Base-by-base conservation (phyloP, 2,797 vertebrate genomes). In the Amazonetta brasiliensis region DNA sequence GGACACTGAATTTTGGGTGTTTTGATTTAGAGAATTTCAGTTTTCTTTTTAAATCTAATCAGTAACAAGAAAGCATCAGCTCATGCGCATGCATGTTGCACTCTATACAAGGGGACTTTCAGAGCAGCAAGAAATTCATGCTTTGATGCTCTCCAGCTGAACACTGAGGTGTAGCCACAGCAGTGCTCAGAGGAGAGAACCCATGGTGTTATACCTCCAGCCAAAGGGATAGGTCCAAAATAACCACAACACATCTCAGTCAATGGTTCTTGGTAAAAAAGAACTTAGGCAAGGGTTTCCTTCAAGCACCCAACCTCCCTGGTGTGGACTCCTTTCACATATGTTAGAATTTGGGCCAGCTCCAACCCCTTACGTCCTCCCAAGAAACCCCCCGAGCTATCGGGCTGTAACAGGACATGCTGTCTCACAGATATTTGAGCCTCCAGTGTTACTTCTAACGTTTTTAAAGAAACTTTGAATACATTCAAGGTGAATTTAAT, bases 401-500 rank as follows among this genome's bases (percentile, higher is more conserved):
- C 0, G 21, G 73, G 84, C 82, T 80, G 37, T 1, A 16, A 6
- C 2, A 43, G 89, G 67, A 58, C 6, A 1, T 18, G 80, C 48
- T 50, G 77, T 66, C 94, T 91, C 44, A 41, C 87, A 13, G 37
- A 41, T 44, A 6, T 23, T 5, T 2, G 54, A 46, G 28, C 60
- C 71, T 72, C 80, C 16, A 3, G 2, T 59, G 94, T 54, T 9
- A 71, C 69, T 76, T 41, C 50, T 85, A 20, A 28, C 41, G 93
- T 64, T 88, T 89, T 92, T 62, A 91, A 94, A 95, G 95, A 95
- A 94, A 95, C 93, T 97, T 84, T 91, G 91, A 94, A 37, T 96
- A 97, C 94, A 95, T 96, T 95, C 95, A 96, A 95, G 93, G 94
- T 95, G 94, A 96, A 96, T 96, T 96, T 94, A 96, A 97, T 96